Evolutionary conservation across 2,797 vertebrate genomes (phyloP).

Genomic region (Mormyrus hasselquistii): DNA sequence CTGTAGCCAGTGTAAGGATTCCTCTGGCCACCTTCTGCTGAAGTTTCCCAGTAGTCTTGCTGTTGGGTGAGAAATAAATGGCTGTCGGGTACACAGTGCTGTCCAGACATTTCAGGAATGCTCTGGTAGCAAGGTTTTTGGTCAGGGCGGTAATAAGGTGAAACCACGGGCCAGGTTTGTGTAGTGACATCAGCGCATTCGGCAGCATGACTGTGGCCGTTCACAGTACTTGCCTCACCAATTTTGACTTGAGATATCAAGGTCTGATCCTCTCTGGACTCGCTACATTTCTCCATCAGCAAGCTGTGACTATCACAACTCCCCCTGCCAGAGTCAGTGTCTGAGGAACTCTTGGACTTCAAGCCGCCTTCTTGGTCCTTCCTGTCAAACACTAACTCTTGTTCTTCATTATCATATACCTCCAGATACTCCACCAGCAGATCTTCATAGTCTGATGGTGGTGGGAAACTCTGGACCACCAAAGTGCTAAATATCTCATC

Average conservation of each 20-base stretch:
- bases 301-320: constrained; percentile 85
- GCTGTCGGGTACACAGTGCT: background rate
- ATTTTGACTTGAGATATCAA: constrained; percentile 8
- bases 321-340: constrained; percentile 80
- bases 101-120: constrained; percentile 47
- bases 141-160: constrained; percentile 46
- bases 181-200: constrained; percentile 47
- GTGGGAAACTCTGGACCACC: constrained; percentile 76
- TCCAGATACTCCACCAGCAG: constrained; percentile 83
- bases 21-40: constrained; percentile 26
- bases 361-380: constrained; percentile 50
- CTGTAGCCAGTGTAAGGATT: constrained; percentile 31
- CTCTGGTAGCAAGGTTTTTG: constrained; percentile 59
- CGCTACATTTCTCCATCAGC: constrained; percentile 68
- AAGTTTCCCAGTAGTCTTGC: constrained; percentile 26
- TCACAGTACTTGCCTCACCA: constrained; percentile 24
- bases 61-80: constrained; percentile 10
- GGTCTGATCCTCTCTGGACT: constrained; percentile 34
- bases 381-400: constrained; percentile 59
- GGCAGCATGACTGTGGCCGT: constrained; percentile 20
- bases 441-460: constrained; percentile 70
- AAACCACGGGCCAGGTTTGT: constrained; percentile 67
- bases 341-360: constrained; percentile 60
- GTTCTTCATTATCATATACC: constrained; percentile 71
- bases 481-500: constrained; percentile 76